Evolutionary conservation across 2,113 vertebrate genomes (phyloP), one percentile per base, ranked within the genome.

Genomic region (Theristicus caerulescens): DNA sequence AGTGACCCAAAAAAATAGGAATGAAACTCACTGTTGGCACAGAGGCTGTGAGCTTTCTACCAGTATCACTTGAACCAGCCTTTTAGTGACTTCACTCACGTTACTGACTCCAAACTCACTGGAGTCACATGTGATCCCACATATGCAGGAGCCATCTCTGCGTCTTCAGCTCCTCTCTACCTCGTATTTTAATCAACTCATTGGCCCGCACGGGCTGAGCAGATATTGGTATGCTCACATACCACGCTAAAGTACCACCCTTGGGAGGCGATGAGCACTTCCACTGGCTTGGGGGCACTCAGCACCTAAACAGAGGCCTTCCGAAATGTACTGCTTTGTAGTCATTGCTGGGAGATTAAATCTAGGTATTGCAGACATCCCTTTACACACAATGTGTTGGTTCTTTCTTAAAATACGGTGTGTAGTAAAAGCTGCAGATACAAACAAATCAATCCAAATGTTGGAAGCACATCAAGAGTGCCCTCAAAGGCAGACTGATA

Each of bases 101-200:
- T 44, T 6, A 69, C 20, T 59, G 44, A 55, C 32, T 73, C 59
- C 59, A 61, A 40, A 49, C 26, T 49, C 47, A 42, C 38, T 26
- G 42, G 27, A 72, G 24, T 54, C 38, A 46, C 1, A 3, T 0
- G 0, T 46, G 80, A 79, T 70, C 20, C 26, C 81, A 51, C 1
- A 1, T 3, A 16, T 5, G 11, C 2, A 40, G 24, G 14, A 69
- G 17, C 42, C 34, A 42, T 16, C 49, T 72, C 76, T 5, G 3
- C 4, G 1, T 29, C 62, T 42, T 42, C 66, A 73, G 62, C 44
- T 70, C 49, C 47, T 66, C 55, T 66, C 54, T 58, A 9, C 21
- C 32, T 27, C 2, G 4, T 67, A 12, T 67, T 86, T 67, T 61
- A 65, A 70, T 10, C 58, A 66, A 19, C 9, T 20, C 36, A 1